Base-by-base conservation (phyloP, 2,888 invertebrate species). In the Leucophenga maculata region DNA sequence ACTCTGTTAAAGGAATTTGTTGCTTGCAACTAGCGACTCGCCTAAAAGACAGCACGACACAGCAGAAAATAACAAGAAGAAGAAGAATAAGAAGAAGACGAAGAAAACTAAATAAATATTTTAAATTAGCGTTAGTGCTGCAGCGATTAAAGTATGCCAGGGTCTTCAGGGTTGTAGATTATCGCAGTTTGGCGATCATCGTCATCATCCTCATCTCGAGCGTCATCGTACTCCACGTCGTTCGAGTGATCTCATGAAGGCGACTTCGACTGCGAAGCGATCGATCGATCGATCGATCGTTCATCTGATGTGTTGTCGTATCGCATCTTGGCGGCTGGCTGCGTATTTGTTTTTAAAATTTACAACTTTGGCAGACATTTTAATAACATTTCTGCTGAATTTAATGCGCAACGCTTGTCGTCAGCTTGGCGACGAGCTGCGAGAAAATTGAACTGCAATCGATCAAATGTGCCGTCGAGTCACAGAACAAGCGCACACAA, bases 311-410 rank as follows among this genome's bases (percentile, higher is more conserved):
- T 39, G 44, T 26, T 18, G 60, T 14, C 16, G 54, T 80, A 72
- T 83, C 77, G 84, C 1, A 52, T 16, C 18, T 16, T 16, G 6
- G 16, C 52, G 1, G 16, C 39, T 39, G 11, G 59, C 31, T 46
- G 55, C 68, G 77, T 83, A 79, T 80, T 83, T 80, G 83, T 80
- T 83, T 80, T 80, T 82, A 83, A 83, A 83, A 76, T 78, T 76
- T 80, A 83, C 80, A 82, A 76, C 76, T 81, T 73, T 76, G 72
- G 77, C 72, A 68, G 83, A 81, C 80, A 74, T 83, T 83, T 81
- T 82, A 83, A 80, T 82, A 80, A 80, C 78, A 77, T 82, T 83
- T 83, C 16, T 82, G 83, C 80, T 80, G 77, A 80, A 82, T 83
- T 83, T 80, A 76, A 83, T 80, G 80, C 83, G 55, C 65, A 72